Evolutionary conservation across 1,140 invertebrate genomes (phyloP).

Genomic region (Camponotus pennsylvanicus): DNA sequence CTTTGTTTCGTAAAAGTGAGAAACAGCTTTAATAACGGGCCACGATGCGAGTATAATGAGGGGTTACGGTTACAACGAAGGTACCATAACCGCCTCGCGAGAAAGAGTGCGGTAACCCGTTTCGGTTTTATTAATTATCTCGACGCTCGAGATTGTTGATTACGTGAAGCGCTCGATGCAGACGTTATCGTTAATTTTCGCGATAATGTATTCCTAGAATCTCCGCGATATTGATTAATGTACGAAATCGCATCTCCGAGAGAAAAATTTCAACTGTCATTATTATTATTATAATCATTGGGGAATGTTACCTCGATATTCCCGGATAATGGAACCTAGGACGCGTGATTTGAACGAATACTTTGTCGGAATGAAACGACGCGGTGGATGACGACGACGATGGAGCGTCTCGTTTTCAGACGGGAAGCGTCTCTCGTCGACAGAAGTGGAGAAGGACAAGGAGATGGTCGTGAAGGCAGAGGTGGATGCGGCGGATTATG

Average conservation of each 20-base stretch:
- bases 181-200: slow-evolving; percentile 33
- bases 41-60: slow-evolving; percentile 75
- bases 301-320: not conserved
- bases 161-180: slow-evolving; percentile 35
- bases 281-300: slow-evolving; percentile 24
- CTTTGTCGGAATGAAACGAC: slow-evolving; percentile 64
- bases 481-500: slow-evolving; percentile 57
- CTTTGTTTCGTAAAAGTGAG: slow-evolving; percentile 86
- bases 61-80: slow-evolving; percentile 70
- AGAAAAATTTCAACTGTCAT: not conserved
- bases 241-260: not conserved
- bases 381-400: slow-evolving; percentile 28
- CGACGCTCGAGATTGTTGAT: slow-evolving; percentile 58
- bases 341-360: slow-evolving; percentile 74
- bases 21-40: slow-evolving; percentile 85
- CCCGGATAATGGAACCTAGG: not conserved
- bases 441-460: slow-evolving; percentile 20
- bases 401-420: slow-evolving; percentile 55
- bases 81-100: slow-evolving; percentile 54
- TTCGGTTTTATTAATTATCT: slow-evolving; percentile 65
- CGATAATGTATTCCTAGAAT: not conserved
- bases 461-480: slow-evolving; percentile 32
- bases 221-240: not conserved
- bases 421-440: slow-evolving; percentile 20
- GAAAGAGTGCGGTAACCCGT: slow-evolving; percentile 70